Base-by-base conservation (phyloP, 2,113 vertebrate genomes). In the Stercorarius parasiticus region DNA sequence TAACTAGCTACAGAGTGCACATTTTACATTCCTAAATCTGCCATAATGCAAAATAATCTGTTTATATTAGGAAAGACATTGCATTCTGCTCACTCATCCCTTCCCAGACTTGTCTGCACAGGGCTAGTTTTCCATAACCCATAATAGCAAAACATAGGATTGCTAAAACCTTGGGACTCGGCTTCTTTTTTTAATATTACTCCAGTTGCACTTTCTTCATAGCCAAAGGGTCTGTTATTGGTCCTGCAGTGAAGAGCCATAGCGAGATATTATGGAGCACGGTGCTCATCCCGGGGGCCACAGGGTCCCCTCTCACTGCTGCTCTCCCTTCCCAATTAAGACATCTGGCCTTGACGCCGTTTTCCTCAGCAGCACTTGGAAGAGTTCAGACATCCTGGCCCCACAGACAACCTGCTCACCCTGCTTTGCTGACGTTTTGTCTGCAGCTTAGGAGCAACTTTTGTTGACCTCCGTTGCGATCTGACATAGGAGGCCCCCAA, bases 1-100 rank as follows among this genome's bases (percentile, higher is more conserved):
- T 96, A 97, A 97, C 95, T 96, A 95, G 81, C 89, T 95, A 72
- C 70, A 59, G 87, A 97, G 56, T 55, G 89, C 96, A 85, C 93
- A 81, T 91, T 91, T 96, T 94, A 81, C 93, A 74, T 97, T 97
- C 87, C 89, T 93, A 93, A 91, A 94, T 89, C 89, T 96, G 50
- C 82, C 79, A 81, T 94, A 95, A 94, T 96, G 84, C 82, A 97
- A 70, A 97, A 95, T 91, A 97, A 96, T 96, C 96, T 97, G 95
- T 97, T 95, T 94, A 96, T 91, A 94, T 97, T 96, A 96, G 95
- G 72, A 81, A 92, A 93, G 90, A 88, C 87, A 94, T 96, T 96
- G 85, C 85, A 91, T 97, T 96, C 91, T 96, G 89, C 84, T 95
- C 94, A 86, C 87, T 95, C 96, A 95, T 96, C 82, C 47, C 84